Percentiles rank a stretch among this genome's conserved stretches.
phyloP scores from a whole-genome alignment of 2,113 vertebrate species.

The Catagonus wagneri region DNA sequence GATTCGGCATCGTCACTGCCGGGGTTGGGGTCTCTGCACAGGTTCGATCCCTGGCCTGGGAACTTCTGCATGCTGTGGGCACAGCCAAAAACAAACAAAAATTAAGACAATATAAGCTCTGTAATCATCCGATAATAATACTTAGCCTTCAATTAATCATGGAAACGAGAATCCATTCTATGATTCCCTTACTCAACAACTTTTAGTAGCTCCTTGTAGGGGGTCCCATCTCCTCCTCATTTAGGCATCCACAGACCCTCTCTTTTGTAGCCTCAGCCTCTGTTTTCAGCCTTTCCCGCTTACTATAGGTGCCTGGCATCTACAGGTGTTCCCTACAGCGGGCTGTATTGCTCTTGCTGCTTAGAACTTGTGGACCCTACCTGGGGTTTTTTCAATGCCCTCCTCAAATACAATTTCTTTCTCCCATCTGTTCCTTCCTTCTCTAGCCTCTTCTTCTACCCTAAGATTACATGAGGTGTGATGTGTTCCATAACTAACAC shows the following conservation, averaged over 20 bases:
- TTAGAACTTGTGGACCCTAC: background rate
- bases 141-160: background rate
- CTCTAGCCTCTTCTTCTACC: background rate
- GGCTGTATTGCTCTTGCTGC: background rate
- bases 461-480: background rate
- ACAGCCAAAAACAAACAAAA: too few species aligned
- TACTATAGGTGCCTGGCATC: background rate
- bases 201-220: background rate
- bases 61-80: too few species aligned
- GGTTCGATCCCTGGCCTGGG: too few species aligned
- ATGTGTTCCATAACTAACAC: background rate
- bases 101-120: background rate
- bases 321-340: background rate
- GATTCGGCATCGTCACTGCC: too few species aligned
- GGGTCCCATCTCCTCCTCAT: background rate
- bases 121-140: background rate
- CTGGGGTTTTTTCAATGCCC: background rate
- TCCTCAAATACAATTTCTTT: slow-evolving; percentile 47
- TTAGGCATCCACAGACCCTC: background rate
- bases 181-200: background rate
- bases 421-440: background rate
- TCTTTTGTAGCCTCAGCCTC: background rate
- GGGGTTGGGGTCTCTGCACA: too few species aligned
- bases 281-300: background rate
- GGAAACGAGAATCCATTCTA: background rate